Percentiles rank a stretch among this genome's conserved stretches.
Conservation (phyloP, 2,888 invertebrate species). For the Tipula vernalis region DNA sequence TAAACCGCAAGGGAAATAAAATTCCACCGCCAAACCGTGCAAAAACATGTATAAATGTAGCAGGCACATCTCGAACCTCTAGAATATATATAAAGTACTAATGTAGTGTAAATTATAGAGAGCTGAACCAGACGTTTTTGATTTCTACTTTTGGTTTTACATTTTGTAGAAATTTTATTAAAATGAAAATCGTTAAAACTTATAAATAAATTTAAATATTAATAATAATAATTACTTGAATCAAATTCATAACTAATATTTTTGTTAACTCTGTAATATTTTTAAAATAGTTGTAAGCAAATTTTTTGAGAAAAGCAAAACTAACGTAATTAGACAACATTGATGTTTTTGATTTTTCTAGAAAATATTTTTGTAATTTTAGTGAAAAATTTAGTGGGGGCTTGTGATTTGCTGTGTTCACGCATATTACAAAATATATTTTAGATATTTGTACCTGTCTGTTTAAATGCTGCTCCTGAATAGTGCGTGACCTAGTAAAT, state of each 20-base stretch:
- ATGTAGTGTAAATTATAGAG: not conserved
- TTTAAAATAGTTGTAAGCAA: not conserved
- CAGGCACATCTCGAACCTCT: not conserved
- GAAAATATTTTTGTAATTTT: not conserved
- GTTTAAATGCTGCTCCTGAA: not conserved
- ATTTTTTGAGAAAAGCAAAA: not conserved
- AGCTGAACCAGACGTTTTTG: not conserved
- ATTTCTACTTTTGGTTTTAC: not conserved
- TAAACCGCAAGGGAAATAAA: not conserved
- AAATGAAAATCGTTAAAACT: not conserved
- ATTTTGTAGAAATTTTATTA: not conserved
- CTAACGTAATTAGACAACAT: not conserved
- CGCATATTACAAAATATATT: not conserved
- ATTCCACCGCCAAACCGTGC: not conserved
- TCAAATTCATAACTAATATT: not conserved
- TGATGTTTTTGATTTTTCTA: not conserved
- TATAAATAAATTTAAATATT: not conserved
- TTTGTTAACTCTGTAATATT: not conserved
- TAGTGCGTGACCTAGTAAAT: not conserved
- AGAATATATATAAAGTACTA: not conserved
- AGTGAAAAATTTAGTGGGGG: not conserved
- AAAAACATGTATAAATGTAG: not conserved
- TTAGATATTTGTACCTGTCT: not conserved
- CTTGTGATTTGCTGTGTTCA: not conserved
- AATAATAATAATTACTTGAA: not conserved